A percentile compares a stretch with the other conserved stretches of the same genome.
These are phyloP conservation scores for Apamea epomidion DNA, from an alignment of 2,888 invertebrate species.

Conservation along the genomic window DNA sequence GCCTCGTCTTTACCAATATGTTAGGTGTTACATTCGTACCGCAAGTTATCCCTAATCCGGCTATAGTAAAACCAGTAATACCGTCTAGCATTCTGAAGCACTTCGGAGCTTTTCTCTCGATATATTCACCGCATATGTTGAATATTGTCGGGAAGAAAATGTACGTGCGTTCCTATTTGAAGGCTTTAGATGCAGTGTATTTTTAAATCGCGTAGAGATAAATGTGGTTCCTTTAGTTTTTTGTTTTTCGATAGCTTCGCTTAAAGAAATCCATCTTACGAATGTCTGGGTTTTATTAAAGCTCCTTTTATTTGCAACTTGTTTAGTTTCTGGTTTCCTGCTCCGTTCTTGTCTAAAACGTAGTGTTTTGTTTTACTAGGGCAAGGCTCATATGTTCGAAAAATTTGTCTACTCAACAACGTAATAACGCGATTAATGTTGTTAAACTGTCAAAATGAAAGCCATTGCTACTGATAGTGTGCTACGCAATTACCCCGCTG, in stretches of 20 bases:
- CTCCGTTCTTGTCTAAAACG: neutral
- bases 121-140: constrained; percentile 33
- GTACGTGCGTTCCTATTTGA: constrained; percentile 12
- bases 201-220: constrained; percentile 5
- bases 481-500: neutral
- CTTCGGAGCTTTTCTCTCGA: constrained; percentile 27
- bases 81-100: constrained; percentile 11
- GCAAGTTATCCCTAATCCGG: constrained; percentile 5
- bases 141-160: constrained; percentile 31
- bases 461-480: neutral
- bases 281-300: constrained; percentile 1
- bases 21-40: neutral
- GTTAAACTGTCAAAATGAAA: neutral
- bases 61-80: constrained; percentile 30
- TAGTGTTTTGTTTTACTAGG: neutral
- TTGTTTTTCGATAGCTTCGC: constrained; percentile 5
- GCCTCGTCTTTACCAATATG: constrained; percentile 10
- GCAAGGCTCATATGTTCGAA: neutral
- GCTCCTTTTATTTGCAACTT: neutral
- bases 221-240: neutral
- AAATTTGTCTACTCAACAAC: too few relatives aligned
- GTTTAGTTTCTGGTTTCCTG: neutral
- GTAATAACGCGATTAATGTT: neutral
- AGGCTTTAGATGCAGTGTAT: constrained; percentile 28
- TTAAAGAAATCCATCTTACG: constrained; percentile 17